These are phyloP conservation scores for Lasioglossum baleicum DNA, from an alignment of 1,140 invertebrate species.

Conservation along the genomic window DNA sequence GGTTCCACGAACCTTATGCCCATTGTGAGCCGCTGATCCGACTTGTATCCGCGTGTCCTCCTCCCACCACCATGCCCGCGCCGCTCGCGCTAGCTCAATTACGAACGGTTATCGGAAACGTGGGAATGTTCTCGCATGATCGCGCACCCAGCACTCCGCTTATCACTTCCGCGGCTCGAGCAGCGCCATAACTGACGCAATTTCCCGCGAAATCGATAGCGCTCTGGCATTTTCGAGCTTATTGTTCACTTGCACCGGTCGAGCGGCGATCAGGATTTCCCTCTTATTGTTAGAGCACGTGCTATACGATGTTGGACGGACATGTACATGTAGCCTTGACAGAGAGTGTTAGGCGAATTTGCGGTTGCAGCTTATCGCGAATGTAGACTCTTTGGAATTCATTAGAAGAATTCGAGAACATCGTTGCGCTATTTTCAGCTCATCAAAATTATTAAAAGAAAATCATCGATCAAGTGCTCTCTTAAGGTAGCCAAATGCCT, in stretches of 20 bases:
- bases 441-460: too few relatives aligned
- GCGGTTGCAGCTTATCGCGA: too few relatives aligned
- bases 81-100: neutral
- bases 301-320: too few relatives aligned
- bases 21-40: constrained; percentile 23
- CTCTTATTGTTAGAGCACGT: too few relatives aligned
- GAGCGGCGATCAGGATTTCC: neutral
- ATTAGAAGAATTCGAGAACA: too few relatives aligned
- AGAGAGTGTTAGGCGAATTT: too few relatives aligned
- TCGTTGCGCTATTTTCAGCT: too few relatives aligned
- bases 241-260: neutral
- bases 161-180: constrained; percentile 54
- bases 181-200: constrained; percentile 58
- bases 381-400: too few relatives aligned
- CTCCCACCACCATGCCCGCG: neutral
- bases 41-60: constrained; percentile 5
- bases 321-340: too few relatives aligned
- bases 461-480: too few relatives aligned
- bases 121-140: constrained; percentile 20
- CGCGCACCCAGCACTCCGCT: constrained; percentile 25
- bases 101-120: constrained; percentile 16
- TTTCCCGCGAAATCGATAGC: constrained; percentile 36
- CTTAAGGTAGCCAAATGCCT: too few relatives aligned
- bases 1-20: constrained; percentile 31
- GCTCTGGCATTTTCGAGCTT: neutral